phyloP scores from a whole-genome alignment of 2,888 invertebrate genomes.

The Hanleya hanleyi region DNA sequence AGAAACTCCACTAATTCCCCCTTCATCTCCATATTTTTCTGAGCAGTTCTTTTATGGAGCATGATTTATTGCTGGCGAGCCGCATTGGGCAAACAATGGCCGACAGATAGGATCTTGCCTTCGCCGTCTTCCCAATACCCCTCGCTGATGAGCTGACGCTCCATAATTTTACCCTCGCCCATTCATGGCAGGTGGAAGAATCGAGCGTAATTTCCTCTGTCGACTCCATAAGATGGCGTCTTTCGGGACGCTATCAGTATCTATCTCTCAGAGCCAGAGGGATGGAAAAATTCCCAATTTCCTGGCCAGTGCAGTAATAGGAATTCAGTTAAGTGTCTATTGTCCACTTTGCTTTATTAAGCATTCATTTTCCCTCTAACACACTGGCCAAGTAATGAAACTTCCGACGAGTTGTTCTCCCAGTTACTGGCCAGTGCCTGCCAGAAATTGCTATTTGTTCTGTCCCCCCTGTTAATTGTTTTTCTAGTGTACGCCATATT shows the following conservation, averaged over 20 bases:
- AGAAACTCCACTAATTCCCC: not conserved
- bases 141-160: constrained; percentile 6
- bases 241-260: constrained; percentile 5
- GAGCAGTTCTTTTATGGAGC: not conserved
- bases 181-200: constrained; percentile 13
- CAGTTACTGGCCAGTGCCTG: not conserved
- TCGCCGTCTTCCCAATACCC: not conserved
- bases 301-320: constrained; percentile 9
- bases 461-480: constrained; percentile 10
- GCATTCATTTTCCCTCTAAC: constrained; percentile 8
- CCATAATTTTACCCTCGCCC: constrained; percentile 5
- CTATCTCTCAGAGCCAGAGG: constrained; percentile 1
- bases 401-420: not conserved
- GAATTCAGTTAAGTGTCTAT: constrained; percentile 12
- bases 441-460: constrained; percentile 4
- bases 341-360: constrained; percentile 13
- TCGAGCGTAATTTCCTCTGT: constrained; percentile 8
- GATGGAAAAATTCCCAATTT: constrained; percentile 15
- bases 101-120: constrained; percentile 1
- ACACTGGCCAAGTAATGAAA: constrained; percentile 7
- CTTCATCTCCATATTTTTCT: constrained; percentile 8
- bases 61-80: constrained; percentile 6
- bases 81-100: not conserved
- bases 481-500: constrained; percentile 11
- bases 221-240: not conserved